Conservation (phyloP, 2,797 vertebrate species). For the Salmo trutta region DNA sequence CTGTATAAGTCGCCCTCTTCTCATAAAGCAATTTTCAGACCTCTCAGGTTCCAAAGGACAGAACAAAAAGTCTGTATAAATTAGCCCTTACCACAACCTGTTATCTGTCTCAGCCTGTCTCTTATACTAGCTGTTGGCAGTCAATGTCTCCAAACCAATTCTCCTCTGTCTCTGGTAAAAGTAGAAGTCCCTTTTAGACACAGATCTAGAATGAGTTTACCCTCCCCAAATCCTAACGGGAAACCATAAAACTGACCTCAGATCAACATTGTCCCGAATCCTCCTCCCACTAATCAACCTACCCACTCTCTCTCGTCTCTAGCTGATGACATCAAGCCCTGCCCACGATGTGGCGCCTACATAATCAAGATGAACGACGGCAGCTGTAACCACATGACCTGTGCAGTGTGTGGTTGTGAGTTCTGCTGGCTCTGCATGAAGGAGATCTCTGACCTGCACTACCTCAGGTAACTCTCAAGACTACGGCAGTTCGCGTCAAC, state of each 20-base stretch:
- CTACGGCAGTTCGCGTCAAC: not conserved
- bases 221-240: not conserved
- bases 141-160: not conserved
- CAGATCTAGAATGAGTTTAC: not conserved
- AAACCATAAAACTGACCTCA: not conserved
- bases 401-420: conserved; percentile 96
- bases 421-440: conserved; percentile 99
- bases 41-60: not conserved
- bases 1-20: not conserved
- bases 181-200: not conserved
- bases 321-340: conserved; percentile 98
- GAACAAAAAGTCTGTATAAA: not conserved
- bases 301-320: conserved; percentile 21
- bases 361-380: conserved; percentile 99
- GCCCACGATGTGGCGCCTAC: conserved; percentile 94
- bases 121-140: not conserved
- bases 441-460: conserved; percentile 99
- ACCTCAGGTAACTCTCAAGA: conserved; percentile 86
- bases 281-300: conserved; percentile 23
- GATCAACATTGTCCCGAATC: not conserved
- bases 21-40: not conserved
- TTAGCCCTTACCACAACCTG: not conserved
- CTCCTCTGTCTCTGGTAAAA: too few species aligned
- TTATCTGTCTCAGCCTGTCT: not conserved
- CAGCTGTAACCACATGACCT: conserved; percentile 99